Evolutionary conservation across 35 echinoderm and acorn worm species (phyloP), one percentile per base, ranked within the genome.

Genomic region (Ptychodera flava): DNA sequence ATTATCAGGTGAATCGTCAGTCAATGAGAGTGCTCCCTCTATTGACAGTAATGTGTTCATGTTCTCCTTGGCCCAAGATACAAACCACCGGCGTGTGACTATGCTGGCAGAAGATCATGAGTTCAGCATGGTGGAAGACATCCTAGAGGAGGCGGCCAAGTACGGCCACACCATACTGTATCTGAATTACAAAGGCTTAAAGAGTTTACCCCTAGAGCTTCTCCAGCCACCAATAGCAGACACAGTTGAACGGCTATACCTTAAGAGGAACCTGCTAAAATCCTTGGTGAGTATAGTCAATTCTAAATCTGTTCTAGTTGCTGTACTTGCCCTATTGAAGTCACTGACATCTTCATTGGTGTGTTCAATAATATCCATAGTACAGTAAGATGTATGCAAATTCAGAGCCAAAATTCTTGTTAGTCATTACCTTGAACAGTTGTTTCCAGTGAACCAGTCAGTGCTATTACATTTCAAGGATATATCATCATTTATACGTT

Each of bases 111-210:
- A 88, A 76, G 87, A 82, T 31, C 78, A 52, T 82, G 87, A 88
- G 52, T 37, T 75, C n/a, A 88, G 87, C 77, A 38, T 33, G 1
- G 31, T 75, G 1, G 79, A 37, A 36, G 87, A 88, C 33, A 88
- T 88, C 31, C 32, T 88, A 0, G 77, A 33, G 22, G 87, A 88
- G 28, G 87, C 87, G 15, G 29, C 81, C 1, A 82, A 32, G 75
- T 35, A 88, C 35, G 87, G 87, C 0, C 87, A 88, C 36, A 88
- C 87, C 33, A 88, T 88, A 37, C 37, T 88, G 28, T 80, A 88
- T 34, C 35, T 88, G 15, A 88, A 88, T 37, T 88, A 88, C 87
- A 88, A 88, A 82, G 87, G 87, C 31, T 81, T 88, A 33, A 35
- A 38, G 29, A 28, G 82, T 16, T 32, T 88, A 14, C 87, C 87